Percentiles rank a stretch among this genome's conserved stretches.
Conservation (phyloP, 1,140 invertebrate genomes). For the Scaptomyza graminum region DNA sequence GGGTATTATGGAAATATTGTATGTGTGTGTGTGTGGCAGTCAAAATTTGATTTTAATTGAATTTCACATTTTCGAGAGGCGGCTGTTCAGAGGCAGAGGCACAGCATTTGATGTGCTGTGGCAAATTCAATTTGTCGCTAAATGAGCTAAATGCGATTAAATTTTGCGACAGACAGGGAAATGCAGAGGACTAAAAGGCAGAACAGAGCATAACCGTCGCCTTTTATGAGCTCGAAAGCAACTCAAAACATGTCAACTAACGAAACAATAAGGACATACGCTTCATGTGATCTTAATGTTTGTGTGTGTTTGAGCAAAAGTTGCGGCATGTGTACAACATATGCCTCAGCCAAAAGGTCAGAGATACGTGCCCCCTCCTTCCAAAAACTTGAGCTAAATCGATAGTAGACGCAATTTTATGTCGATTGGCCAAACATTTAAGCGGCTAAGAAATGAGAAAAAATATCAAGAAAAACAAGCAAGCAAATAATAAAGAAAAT, state of each 20-base stretch:
- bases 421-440: constrained; percentile 53
- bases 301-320: constrained; percentile 12
- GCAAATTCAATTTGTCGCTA: constrained; percentile 76
- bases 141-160: constrained; percentile 81
- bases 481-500: not conserved
- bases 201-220: constrained; percentile 29
- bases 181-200: not conserved
- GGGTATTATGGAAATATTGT: constrained; percentile 12
- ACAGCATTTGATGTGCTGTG: constrained; percentile 21
- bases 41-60: constrained; percentile 81
- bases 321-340: constrained; percentile 65
- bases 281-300: not conserved
- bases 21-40: constrained; percentile 12
- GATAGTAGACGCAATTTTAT: constrained; percentile 57
- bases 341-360: constrained; percentile 30
- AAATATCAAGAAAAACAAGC: constrained; percentile 37
- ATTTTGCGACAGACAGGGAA: constrained; percentile 51
- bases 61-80: constrained; percentile 66
- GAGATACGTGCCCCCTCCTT: not conserved
- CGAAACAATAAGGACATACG: constrained; percentile 30
- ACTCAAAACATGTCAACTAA: constrained; percentile 31
- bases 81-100: constrained; percentile 18
- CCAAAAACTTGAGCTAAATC: constrained; percentile 46
- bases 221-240: constrained; percentile 27
- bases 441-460: constrained; percentile 61